phyloP scores from a whole-genome alignment of 2,888 invertebrate species.

The Coleophora deauratella region DNA sequence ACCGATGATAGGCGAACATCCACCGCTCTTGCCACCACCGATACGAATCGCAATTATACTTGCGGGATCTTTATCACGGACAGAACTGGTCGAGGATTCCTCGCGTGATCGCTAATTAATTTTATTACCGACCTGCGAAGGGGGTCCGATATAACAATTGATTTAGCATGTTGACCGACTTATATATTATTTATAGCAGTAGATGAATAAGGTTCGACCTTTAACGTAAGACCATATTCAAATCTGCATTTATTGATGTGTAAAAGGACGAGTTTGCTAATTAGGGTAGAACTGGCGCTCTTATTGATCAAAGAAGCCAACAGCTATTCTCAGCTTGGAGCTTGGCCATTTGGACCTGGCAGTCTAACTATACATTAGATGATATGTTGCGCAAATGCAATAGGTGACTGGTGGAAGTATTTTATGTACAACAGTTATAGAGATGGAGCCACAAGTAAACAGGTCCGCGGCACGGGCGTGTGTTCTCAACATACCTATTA shows the following conservation, averaged over 20 bases:
- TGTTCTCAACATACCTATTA: conserved; percentile 21
- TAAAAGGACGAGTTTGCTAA: conserved; percentile 6
- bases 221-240: no score
- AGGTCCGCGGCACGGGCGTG: conserved; percentile 21
- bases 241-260: no score
- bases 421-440: conserved; percentile 27
- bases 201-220: no score
- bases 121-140: background rate
- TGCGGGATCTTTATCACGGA: no score
- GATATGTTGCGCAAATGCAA: conserved; percentile 29
- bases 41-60: conserved; percentile 8
- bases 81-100: no score
- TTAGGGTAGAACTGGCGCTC: conserved; percentile 18
- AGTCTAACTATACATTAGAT: conserved; percentile 36
- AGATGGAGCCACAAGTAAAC: conserved; percentile 32
- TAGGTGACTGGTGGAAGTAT: conserved; percentile 24
- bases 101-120: no score
- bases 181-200: no score
- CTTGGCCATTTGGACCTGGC: conserved; percentile 41
- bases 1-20: conserved; percentile 43
- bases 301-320: no score
- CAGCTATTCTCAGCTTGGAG: conserved; percentile 25
- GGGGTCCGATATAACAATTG: background rate
- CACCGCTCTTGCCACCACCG: conserved; percentile 16
- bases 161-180: conserved; percentile 11